Evolutionary conservation across 2,113 vertebrate genomes (phyloP), one percentile per base, ranked within the genome.

Genomic region (Lycaon pictus): DNA sequence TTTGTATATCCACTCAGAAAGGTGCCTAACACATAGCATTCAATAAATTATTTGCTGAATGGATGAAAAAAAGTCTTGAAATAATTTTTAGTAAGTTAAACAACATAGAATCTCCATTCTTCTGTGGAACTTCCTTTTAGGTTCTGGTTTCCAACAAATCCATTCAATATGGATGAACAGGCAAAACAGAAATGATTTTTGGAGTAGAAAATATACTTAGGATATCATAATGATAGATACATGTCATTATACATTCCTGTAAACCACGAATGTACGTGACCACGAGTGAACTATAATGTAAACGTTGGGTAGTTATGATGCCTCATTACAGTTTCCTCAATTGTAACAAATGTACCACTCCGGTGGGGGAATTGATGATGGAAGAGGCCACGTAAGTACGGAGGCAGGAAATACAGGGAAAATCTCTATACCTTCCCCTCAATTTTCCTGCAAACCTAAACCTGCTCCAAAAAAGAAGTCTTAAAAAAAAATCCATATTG

Each of bases 1-100:
- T 89, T 53, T 87, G 7, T 69, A 87, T 5, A 72, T 65, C 48
- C 29, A 65, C 48, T 76, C 55, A 90, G n/a, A 92, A 89, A 74
- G 35, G 29, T 90, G 10, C 43, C 37, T 94, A 60, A 91, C 23
- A 93, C 17, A 53, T 0, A n/a, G 4, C 3, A 92, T 48, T 84
- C 32, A 83, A 81, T 60, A 92, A 83, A 79, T 97, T 96, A 86
- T 83, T 96, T 91, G 84, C 23, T 94, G 17, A 83, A 72, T 55
- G 27, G 94, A 76, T 90, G 81, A 92, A 90, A 97, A 93, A 9
- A 76, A 81, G 43, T 15, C 67, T 92, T 86, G 37, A 94, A 88
- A 35, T 55, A 86, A 92, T 82, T 98, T 77, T 94, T n/a, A 87
- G 67, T 67, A 79, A 90, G 67, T 67, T 72, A 90, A 94, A 95